Base-by-base conservation (phyloP, 2,797 vertebrate species). In the Stomatorhinus walkeri region DNA sequence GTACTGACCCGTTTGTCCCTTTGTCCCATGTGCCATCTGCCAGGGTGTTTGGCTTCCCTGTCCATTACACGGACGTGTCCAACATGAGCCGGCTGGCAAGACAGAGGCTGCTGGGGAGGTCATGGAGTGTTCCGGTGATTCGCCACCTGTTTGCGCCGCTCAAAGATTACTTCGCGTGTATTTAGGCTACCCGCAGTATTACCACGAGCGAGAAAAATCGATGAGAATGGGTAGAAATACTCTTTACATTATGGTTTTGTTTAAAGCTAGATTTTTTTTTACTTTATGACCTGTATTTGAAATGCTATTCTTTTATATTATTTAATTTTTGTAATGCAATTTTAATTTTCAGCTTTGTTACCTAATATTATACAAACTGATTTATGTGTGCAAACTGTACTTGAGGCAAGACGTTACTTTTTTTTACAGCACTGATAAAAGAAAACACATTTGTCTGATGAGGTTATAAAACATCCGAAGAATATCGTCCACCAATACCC, bases 81-180 rank as follows among this genome's bases (percentile, higher is more conserved):
- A 99, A 99, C 96, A 99, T 99, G 98, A 99, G 98, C 95, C 97
- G 98, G 90, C 96, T 99, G 96, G 98, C 97, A 40, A 97, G 98
- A 93, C 98, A 99, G 95, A 97, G 98, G 96, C 97, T 99, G 91
- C 97, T 99, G 92, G 98, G 98, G 92, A 94, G 98, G 89, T 99
- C 98, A 3, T 99, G 98, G 98, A 99, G 98, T 64, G 98, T 99
- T 91, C 98, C 98, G 0, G 98, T 99, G 89, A 99, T 99, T 92
- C 97, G 97, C 93, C 98, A 99, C 96, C 97, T 99, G 94, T 99
- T 99, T 91, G 98, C 98, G 90, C 98, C 98, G 81, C 97, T 99
- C 94, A 99, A 99, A 97, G 98, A 99, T 93, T 99, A 98, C 94
- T 99, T 98, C 90, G 97, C 98, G 95, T 99, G 98, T 91, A 96